Evolutionary conservation across 1,140 invertebrate species (phyloP), one percentile per base, ranked within the genome.

Genomic region (Cherax destructor): DNA sequence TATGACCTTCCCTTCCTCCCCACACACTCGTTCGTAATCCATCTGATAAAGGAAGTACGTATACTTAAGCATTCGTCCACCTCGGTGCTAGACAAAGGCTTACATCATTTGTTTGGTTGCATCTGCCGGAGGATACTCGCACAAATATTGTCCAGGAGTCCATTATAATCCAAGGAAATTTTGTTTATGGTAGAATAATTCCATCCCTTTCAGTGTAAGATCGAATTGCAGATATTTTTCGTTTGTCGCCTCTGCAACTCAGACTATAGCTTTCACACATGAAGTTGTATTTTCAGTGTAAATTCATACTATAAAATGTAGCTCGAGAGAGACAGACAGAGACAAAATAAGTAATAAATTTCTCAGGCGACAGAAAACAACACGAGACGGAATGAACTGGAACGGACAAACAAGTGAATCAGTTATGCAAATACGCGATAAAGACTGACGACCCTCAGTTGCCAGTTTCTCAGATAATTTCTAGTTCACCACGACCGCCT

Each of bases 371-470:
- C 65, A 72, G 49, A 74, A 85, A 85, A 85, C 59, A 85, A 85
- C 61, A 74, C 69, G 69, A 72, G 74, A 85, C 50, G 24, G 83
- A 72, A 85, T 85, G 83, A 85, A 85, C 83, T 72, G 49, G 69
- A 85, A 49, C 83, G 69, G 69, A 85, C 83, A 85, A 85, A 50
- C 59, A 72, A 85, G 83, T 85, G 83, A 85, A 85, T 85, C 83
- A 85, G 61, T 85, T 85, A 85, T 85, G 83, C 83, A 85, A 85
- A 85, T 85, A 85, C 74, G 83, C 83, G 74, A 85, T 85, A 85
- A 85, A 85, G 83, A 85, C 30, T 85, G 74, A 85, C 83, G 65
- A 65, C 83, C 47, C 61, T 61, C 41, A 50, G 83, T 85, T 85
- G 83, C 83, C 83, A 85, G 83, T 5, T 72, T 65, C 83, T 72